phyloP scores from a whole-genome alignment of 2,797 vertebrate species.

The Benthosema pterotum region DNA sequence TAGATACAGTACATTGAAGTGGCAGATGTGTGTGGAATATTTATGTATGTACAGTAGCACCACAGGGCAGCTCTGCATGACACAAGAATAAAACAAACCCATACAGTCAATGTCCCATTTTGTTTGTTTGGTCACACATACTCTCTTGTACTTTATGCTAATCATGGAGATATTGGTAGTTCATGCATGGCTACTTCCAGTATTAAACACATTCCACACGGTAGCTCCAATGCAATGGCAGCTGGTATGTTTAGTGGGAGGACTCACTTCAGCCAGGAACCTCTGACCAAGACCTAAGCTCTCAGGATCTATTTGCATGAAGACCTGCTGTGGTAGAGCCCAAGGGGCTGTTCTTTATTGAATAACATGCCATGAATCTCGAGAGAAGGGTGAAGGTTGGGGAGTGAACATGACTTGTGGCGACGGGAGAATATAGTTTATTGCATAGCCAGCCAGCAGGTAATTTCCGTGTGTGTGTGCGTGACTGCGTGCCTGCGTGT shows the following conservation, averaged over 20 bases:
- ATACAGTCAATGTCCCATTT: conserved; percentile 29
- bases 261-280: conserved; percentile 33
- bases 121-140: conserved; percentile 28
- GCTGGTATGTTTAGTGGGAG: conserved; percentile 8
- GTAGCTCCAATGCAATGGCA: conserved; percentile 5
- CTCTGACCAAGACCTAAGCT: conserved; percentile 8
- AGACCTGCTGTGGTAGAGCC: not conserved
- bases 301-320: not conserved
- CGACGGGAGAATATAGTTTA: conserved; percentile 43
- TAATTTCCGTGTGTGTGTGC: not conserved
- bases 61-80: conserved; percentile 10
- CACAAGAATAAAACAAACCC: not conserved
- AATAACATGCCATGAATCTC: conserved; percentile 42
- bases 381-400: conserved; percentile 51
- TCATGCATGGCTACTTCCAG: conserved; percentile 16
- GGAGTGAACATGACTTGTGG: conserved; percentile 42
- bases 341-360: conserved; percentile 26
- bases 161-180: conserved; percentile 13
- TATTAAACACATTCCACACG: not conserved
- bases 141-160: conserved; percentile 11
- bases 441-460: conserved; percentile 55
- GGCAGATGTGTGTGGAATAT: conserved; percentile 3
- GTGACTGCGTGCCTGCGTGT: not conserved
- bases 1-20: too few species aligned
- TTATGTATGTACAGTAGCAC: not conserved